These are phyloP conservation scores for Nettapus auritus DNA, from an alignment of 2,113 vertebrate species.

Conservation along the genomic window DNA sequence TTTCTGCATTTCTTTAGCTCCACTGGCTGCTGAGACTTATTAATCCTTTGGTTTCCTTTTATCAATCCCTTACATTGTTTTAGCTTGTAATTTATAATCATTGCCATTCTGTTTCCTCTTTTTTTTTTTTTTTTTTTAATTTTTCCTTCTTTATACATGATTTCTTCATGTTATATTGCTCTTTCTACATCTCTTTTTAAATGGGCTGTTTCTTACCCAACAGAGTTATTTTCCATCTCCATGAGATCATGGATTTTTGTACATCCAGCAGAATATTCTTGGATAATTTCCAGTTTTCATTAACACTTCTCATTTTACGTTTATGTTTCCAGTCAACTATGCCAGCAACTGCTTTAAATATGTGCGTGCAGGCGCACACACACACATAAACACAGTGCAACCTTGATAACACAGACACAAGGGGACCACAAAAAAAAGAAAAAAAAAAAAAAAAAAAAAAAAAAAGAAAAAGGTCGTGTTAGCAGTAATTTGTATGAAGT, in stretches of 20 bases:
- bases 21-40: not conserved
- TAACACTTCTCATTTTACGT: not conserved
- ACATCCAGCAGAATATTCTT: not conserved
- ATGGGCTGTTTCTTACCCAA: not conserved
- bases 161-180: not conserved
- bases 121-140: too few species aligned
- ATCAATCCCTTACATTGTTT: conserved; percentile 12
- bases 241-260: not conserved
- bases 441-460: not conserved
- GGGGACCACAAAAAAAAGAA: not conserved
- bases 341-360: not conserved
- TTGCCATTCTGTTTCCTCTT: rapidly evolving
- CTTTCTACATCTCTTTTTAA: not conserved
- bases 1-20: not conserved
- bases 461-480: rapidly evolving
- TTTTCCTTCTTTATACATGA: not conserved
- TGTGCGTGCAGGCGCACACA: too few species aligned
- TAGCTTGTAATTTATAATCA: conserved; percentile 8
- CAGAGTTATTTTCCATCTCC: not conserved
- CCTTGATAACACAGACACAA: not conserved
- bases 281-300: conserved; percentile 18
- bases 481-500: conserved; percentile 13
- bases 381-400: not conserved
- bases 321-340: not conserved
- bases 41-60: conserved; percentile 33